Evolutionary conservation across 1,140 invertebrate species (phyloP), one percentile per base, ranked within the genome.

Genomic region (Calliphora vicina): DNA sequence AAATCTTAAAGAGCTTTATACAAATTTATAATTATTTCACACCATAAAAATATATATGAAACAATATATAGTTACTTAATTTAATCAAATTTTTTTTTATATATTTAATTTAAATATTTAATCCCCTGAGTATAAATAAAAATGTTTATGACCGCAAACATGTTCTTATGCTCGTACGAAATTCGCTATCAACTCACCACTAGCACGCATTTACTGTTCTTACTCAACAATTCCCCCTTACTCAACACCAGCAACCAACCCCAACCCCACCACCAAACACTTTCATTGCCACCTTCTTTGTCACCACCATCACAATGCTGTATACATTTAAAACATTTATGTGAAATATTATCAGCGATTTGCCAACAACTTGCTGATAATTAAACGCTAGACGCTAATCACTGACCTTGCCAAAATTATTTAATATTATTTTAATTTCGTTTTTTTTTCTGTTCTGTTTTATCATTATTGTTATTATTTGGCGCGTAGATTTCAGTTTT

Each of bases 351-450:
- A 67, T 67, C 61, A 67, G n/a, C n/a, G 23, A 5, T 67, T 67
- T 23, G 61, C 61, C 20, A 23, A 23, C n/a, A n/a, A n/a, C 17
- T 12, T 17, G 50, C 17, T 61, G 61, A 23, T 23, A 67, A 67
- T 67, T 67, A 67, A 67, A 67, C 20, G n/a, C 61, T 25, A 67
- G n/a, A 67, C 61, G 61, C 61, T 67, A 57, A 67, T 67, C 61
- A 67, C 61, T 67, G 61, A 67, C 61, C 61, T 67, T 67, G 61
- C 61, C 61, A 67, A 67, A 67, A 67, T 23, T 23, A 67, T 57
- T 57, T 23, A 67, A 67, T 67, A 67, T 35, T 67, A 25, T 67
- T 67, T 67, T 23, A n/a, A n/a, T n/a, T n/a, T n/a, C n/a, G n/a
- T n/a, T n/a, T n/a, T n/a, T n/a, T 67, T 23, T 67, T 57, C 13